Evolutionary conservation across 2,888 invertebrate species (phyloP).

Genomic region (Amphimallon solstitiale): DNA sequence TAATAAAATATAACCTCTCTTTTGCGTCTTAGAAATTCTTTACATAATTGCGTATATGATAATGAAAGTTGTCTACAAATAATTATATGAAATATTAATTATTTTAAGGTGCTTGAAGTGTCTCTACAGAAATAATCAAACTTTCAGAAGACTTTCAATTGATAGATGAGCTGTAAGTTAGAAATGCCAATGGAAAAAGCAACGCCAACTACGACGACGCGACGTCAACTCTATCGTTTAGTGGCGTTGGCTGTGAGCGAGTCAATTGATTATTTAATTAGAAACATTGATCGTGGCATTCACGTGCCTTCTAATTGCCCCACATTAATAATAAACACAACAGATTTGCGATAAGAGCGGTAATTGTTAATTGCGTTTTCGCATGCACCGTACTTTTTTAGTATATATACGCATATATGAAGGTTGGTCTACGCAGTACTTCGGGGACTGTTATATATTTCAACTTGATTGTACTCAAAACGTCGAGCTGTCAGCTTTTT

Average conservation of each 20-base stretch:
- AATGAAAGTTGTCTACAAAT: too few species aligned
- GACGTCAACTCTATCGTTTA: conserved; percentile 13
- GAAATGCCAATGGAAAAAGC: background rate
- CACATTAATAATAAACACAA: conserved; percentile 65
- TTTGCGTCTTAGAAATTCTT: too few species aligned
- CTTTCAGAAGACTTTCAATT: background rate
- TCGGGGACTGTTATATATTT: conserved; percentile 16
- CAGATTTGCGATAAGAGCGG: conserved; percentile 63
- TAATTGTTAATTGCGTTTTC: conserved; percentile 65
- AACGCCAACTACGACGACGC: background rate
- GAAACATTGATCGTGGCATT: conserved; percentile 59
- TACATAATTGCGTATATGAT: too few species aligned
- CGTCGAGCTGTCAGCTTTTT: too few species aligned
- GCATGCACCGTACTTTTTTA: conserved; percentile 59
- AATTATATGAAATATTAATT: too few species aligned
- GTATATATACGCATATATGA: background rate
- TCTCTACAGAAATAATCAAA: too few species aligned
- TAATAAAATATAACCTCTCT: too few species aligned
- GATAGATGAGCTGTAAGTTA: background rate
- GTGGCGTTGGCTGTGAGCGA: conserved; percentile 45
- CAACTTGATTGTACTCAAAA: background rate
- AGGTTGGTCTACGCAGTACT: conserved; percentile 6
- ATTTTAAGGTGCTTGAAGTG: too few species aligned
- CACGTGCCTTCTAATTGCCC: conserved; percentile 63
- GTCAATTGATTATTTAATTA: conserved; percentile 63